Evolutionary conservation across 1,140 invertebrate species (phyloP), one percentile per base, ranked within the genome.

Genomic region (Zaprionus africanus): DNA sequence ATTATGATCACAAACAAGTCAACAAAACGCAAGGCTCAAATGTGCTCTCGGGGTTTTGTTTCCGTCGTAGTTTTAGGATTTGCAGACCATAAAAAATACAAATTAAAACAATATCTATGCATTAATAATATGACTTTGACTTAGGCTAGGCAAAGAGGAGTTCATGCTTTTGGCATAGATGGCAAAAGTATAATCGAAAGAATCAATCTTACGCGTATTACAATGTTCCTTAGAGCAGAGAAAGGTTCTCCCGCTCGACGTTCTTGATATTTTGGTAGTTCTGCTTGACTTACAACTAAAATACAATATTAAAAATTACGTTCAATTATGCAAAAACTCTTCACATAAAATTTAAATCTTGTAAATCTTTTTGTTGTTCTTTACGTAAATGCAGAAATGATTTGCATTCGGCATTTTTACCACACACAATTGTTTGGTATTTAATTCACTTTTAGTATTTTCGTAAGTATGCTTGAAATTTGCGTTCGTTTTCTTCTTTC

Each of bases 61-160:
- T 57, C 13, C 41, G 61, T 64, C 41, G 57, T 67, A 64, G 69
- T 57, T 78, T 65, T 71, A 69, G 76, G 71, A 78, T 65, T 66
- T 59, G 69, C 62, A 74, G 58, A 67, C 53, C 61, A 59, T 72
- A 41, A 38, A 77, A 51, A 46, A 77, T 69, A 58, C 53, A 77
- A 56, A 46, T 74, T 69, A 58, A 69, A 70, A 75, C 72, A 63
- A 74, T 85, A 79, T 69, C 67, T 71, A 81, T 78, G 62, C 81
- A 68, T 75, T 76, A 67, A 67, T 66, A 88, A 79, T 90, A 88
- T 88, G 85, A 90, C 85, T 88, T 77, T 79, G 82, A 85, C 84
- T 88, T 90, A 88, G 78, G 66, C 78, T 84, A 88, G 56, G 65
- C 79, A 83, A 86, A 87, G 64, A 77, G 76, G 46, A 51, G 73